A percentile compares a stretch with the other conserved stretches of the same genome.
Evolutionary conservation across 2,113 vertebrate species (phyloP).

Genomic region (Coreoperca whiteheadi): DNA sequence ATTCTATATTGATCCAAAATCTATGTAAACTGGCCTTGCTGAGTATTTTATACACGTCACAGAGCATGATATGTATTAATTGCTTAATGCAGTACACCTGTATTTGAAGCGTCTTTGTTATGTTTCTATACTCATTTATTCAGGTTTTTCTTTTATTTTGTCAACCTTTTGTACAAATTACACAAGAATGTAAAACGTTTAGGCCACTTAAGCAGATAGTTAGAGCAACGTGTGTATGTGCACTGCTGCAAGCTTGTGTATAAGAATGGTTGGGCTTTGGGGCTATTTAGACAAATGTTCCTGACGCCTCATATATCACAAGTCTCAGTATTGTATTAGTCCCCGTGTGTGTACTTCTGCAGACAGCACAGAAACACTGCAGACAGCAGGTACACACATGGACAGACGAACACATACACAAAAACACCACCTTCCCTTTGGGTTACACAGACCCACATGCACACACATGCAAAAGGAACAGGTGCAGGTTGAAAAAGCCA

Average conservation of each 20-base stretch:
- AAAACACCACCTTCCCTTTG: background rate
- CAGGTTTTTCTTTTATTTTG: background rate
- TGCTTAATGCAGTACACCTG: background rate
- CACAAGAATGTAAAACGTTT: constrained; percentile 6
- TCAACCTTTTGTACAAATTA: background rate
- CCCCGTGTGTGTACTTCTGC: constrained; percentile 59
- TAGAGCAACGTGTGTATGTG: background rate
- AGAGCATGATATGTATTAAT: background rate
- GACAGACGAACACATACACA: constrained; percentile 28
- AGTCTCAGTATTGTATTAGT: constrained; percentile 61
- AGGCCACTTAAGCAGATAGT: constrained; percentile 6
- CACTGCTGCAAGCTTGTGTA: constrained; percentile 4
- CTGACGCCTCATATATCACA: constrained; percentile 71
- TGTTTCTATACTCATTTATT: background rate
- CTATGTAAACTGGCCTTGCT: background rate
- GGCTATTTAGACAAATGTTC: constrained; percentile 69
- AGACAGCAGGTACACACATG: constrained; percentile 45
- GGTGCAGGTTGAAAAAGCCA: constrained; percentile 73
- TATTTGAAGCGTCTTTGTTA: background rate
- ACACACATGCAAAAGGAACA: constrained; percentile 56
- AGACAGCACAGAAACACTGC: constrained; percentile 70
- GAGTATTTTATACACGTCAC: background rate
- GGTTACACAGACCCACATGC: constrained; percentile 19
- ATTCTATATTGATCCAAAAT: background rate
- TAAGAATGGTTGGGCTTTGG: constrained; percentile 42